These are phyloP conservation scores for Megastigmus dorsalis DNA, from an alignment of 2,888 invertebrate species.

Conservation along the genomic window DNA sequence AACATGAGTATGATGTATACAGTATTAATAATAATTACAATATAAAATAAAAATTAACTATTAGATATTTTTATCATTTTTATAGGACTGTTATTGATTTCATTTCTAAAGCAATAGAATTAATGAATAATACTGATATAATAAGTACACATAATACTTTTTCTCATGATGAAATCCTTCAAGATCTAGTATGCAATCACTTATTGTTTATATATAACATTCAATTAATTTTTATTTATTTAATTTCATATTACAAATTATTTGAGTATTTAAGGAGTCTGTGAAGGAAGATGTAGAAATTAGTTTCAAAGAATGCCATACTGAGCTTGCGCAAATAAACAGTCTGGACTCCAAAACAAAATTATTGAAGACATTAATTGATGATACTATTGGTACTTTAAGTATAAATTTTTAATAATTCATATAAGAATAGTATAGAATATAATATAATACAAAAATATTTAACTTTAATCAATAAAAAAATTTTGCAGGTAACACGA, in stretches of 20 bases:
- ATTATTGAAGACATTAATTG: background rate
- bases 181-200: constrained; percentile 43
- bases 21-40: background rate
- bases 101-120: constrained; percentile 57
- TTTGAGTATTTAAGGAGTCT: no score
- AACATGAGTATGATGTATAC: constrained; percentile 60
- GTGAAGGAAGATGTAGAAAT: constrained; percentile 1
- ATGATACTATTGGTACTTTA: constrained; percentile 8
- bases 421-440: no score
- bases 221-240: no score
- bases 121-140: constrained; percentile 56
- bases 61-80: background rate
- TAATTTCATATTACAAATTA: no score
- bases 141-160: constrained; percentile 24
- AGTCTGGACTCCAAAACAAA: constrained; percentile 8
- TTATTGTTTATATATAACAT: no score
- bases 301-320: constrained; percentile 30
- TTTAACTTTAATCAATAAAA: no score
- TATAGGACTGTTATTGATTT: constrained; percentile 60
- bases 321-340: constrained; percentile 14
- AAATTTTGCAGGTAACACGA: no score
- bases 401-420: no score
- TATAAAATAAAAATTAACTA: background rate
- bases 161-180: constrained; percentile 32
- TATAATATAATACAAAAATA: no score